A percentile compares a stretch with the other conserved stretches of the same genome.
Evolutionary conservation across 2,113 vertebrate species (phyloP).

Genomic region (Penelope pileata): DNA sequence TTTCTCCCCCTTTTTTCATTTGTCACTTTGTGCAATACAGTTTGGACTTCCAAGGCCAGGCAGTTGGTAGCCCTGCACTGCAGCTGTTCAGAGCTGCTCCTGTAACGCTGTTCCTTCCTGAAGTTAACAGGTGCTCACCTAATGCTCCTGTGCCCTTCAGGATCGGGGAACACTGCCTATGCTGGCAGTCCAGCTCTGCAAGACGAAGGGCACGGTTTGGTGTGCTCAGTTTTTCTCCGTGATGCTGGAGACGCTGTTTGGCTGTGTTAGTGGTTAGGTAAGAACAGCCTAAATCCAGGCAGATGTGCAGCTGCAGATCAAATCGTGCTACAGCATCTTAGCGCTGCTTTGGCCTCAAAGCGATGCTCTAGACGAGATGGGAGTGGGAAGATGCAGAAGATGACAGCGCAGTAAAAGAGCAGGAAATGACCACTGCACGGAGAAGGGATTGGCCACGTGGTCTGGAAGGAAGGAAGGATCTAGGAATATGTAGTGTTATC

Average conservation of each 20-base stretch:
- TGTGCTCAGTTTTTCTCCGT: neutral
- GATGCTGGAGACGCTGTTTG: neutral
- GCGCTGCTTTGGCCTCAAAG: neutral
- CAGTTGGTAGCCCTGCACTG: neutral
- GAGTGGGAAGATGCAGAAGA: neutral
- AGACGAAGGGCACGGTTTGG: neutral
- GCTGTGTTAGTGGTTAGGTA: neutral
- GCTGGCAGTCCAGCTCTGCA: neutral
- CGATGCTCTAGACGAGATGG: neutral
- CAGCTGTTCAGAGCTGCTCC: neutral
- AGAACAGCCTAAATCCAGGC: neutral
- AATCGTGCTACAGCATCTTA: neutral
- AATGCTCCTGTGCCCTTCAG: neutral
- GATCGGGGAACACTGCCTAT: neutral
- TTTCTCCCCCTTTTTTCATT: neutral
- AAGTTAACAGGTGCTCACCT: neutral
- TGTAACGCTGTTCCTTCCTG: neutral
- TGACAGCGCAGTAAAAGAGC: neutral
- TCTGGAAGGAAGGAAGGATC: neutral
- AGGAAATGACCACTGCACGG: neutral
- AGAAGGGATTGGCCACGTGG: neutral
- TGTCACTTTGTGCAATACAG: neutral
- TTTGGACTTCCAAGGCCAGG: neutral
- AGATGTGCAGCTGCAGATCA: rapidly evolving
- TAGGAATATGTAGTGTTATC: neutral